These are phyloP conservation scores for Tetramorium parvispinum DNA, from an alignment of 1,140 invertebrate species.

Conservation along the genomic window DNA sequence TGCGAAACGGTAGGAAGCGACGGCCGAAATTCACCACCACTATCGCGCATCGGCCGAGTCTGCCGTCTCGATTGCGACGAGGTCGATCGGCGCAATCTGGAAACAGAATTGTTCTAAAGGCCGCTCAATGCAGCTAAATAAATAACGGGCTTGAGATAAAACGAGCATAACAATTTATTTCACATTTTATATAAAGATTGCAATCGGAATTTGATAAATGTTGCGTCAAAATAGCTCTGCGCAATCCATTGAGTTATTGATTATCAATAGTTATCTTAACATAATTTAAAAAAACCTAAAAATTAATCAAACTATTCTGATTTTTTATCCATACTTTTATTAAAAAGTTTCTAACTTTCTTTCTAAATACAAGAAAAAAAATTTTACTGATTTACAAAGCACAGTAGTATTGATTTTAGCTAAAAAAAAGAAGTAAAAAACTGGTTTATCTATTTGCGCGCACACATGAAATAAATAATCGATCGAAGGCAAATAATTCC, in stretches of 20 bases:
- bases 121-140: neutral
- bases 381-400: neutral
- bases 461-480: neutral
- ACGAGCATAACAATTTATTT: neutral
- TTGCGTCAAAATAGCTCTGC: neutral
- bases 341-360: neutral
- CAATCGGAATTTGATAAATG: neutral
- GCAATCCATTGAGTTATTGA: neutral
- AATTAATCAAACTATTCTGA: neutral
- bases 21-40: constrained; percentile 29
- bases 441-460: neutral
- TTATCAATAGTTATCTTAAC: neutral
- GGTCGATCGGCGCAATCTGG: neutral
- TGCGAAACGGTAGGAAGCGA: constrained; percentile 47
- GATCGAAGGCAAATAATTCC: neutral
- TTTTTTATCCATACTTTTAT: neutral
- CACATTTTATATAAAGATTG: neutral
- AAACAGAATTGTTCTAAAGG: neutral
- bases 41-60: neutral
- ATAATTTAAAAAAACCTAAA: neutral
- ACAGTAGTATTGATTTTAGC: neutral
- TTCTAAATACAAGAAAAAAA: neutral
- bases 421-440: neutral
- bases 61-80: neutral
- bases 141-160: neutral